Evolutionary conservation across 1,140 invertebrate genomes (phyloP), one percentile per base, ranked within the genome.

Genomic region (Drosophila murphyi): DNA sequence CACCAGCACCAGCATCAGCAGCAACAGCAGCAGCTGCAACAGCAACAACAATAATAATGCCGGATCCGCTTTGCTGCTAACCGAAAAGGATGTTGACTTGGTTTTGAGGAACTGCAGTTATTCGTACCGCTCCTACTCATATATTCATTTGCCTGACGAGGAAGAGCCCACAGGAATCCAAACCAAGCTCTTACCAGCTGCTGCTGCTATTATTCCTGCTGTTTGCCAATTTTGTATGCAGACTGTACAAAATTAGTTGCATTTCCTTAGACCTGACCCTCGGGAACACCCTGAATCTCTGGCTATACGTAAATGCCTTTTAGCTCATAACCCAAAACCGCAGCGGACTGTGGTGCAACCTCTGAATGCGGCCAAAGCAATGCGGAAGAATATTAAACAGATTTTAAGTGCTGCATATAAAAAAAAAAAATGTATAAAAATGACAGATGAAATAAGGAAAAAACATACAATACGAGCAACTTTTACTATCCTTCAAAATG

Each of bases 51-150:
- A 88, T 57, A 70, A 71, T 57, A 64, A 75, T 48, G 12, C 52
- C 52, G 52, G 51, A 54, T 74, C 39, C 56, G 65, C 59, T 55
- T 62, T 69, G 57, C 65, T 62, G 61, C 65, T 86, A 80, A 83
- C 83, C 83, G 75, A 89, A 87, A 88, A 89, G 83, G 83, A 88
- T 88, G 83, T 88, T 89, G 85, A 89, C 83, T 88, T 83, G 85
- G 85, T 87, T 75, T 78, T 83, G 83, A 88, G 83, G 85, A 88
- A 88, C 83, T 88, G 83, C 83, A 89, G 83, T 76, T 89, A 88
- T 88, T 88, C 83, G 76, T 75, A 67, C 78, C 59, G 76, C 82
- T 43, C 39, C 83, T 77, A 89, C 85, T 88, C 83, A 88, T 88
- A 88, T 88, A 88, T 88, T 88, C 80, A 88, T 88, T 88, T 88